phyloP scores from a whole-genome alignment of 2,888 invertebrate species.

The Balanococcus diminutus region DNA sequence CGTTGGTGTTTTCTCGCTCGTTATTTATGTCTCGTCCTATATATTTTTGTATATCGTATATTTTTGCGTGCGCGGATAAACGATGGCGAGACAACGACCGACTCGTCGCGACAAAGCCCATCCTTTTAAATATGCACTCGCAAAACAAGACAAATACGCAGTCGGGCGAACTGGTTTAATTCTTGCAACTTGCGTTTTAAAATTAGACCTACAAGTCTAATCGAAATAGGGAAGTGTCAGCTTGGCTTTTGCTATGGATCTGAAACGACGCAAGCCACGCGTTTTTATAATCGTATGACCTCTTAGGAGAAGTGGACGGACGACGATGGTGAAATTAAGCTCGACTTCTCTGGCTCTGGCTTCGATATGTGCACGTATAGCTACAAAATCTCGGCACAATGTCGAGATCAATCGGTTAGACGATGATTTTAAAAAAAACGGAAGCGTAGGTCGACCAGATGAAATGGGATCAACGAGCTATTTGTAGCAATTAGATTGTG shows the following conservation, averaged over 20 bases:
- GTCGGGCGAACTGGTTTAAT: not conserved
- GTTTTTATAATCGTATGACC: not conserved
- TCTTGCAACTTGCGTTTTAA: not conserved
- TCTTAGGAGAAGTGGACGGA: not conserved
- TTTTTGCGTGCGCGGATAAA: not conserved
- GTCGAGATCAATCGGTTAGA: not conserved
- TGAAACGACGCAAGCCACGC: not conserved
- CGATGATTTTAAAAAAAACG: constrained; percentile 24
- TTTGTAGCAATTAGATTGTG: constrained; percentile 15
- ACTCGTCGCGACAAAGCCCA: not conserved
- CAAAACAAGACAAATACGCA: not conserved
- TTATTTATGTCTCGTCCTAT: not conserved
- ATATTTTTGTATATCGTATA: not conserved
- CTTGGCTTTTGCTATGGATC: not conserved
- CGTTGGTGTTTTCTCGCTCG: not conserved
- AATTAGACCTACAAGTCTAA: not conserved
- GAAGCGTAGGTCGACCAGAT: constrained; percentile 4
- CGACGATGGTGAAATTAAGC: not conserved
- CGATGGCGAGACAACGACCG: constrained; percentile 1
- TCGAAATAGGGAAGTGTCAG: not conserved
- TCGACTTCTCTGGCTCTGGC: too few relatives aligned
- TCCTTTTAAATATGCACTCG: not conserved
- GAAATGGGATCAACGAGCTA: constrained; percentile 16
- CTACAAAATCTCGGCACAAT: not conserved
- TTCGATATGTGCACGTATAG: not conserved